Evolutionary conservation across 2,888 invertebrate species (phyloP), one percentile per base, ranked within the genome.

Genomic region (Sinodicranocentrus sp.): DNA sequence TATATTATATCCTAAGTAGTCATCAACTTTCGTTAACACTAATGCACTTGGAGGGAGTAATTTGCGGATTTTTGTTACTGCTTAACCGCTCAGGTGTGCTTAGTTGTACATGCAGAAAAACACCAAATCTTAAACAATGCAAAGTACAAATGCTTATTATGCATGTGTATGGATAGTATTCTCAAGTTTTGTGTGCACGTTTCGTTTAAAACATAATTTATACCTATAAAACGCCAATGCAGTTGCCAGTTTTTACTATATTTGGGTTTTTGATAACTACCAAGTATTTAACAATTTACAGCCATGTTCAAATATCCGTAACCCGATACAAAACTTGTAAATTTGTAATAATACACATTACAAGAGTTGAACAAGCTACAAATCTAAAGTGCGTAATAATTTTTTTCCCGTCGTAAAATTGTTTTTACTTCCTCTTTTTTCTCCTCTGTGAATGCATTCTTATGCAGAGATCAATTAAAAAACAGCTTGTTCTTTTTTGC

Each of bases 301-400:
- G n/a, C n/a, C n/a, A 59, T 75, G 75, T 19, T 67, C 77, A 77
- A 77, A 68, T 68, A 63, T 57, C 77, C 77, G 68, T 77, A 65
- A 68, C 77, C 68, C 57, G 57, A 57, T 48, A 48, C 48, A 48
- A 48, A 48, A 48, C 17, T 48, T 48, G 48, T 48, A n/a, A 13
- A 48, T n/a, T 48, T n/a, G 17, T 48, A 48, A 48, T 48, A 13
- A 48, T 48, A 15, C 48, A 48, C 48, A 39, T 48, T 48, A 48
- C 8, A 13, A 48, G 48, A 48, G 5, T 48, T 48, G 48, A 15
- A 17, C n/a, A 48, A 5, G n/a, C 15, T 5, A 48, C 5, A 39
- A 57, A 57, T 26, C 23, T 17, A 71, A 75, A 65, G 25, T 71
- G 26, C 33, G 33, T 33, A 71, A 43, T n/a, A 44, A 25, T 2